phyloP scores from a whole-genome alignment of 1,140 invertebrate genomes.

The Mamestra configurata region DNA sequence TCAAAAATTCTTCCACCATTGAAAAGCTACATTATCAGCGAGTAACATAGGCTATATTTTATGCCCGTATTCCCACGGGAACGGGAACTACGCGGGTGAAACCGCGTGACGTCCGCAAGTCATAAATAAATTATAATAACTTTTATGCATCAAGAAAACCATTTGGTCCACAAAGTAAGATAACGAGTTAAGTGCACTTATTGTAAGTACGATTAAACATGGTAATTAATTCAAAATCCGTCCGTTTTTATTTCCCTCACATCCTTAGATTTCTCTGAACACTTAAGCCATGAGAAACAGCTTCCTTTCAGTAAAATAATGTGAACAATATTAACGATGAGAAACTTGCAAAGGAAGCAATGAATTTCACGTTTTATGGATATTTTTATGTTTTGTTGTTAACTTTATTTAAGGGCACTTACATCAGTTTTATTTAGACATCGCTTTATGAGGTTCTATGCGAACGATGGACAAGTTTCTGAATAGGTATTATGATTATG shows the following conservation, averaged over 20 bases:
- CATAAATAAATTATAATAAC: no score
- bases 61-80: no score
- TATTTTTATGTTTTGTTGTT: not conserved
- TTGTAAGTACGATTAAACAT: not conserved
- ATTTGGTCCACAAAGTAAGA: not conserved
- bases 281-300: not conserved
- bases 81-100: no score
- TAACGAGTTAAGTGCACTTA: not conserved
- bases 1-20: no score
- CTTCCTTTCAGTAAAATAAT: not conserved
- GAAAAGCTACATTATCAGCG: no score
- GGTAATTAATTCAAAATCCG: not conserved
- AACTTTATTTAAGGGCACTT: not conserved
- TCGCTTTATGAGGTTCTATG: no score
- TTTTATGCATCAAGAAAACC: not conserved
- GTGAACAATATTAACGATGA: not conserved
- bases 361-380: no score
- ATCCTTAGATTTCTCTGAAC: slow-evolving; percentile 26
- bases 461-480: no score
- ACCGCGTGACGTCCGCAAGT: no score
- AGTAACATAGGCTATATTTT: no score
- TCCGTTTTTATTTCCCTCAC: not conserved
- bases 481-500: no score
- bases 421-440: no score
- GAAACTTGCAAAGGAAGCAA: slow-evolving; percentile 12